phyloP scores from a whole-genome alignment of 2,113 vertebrate genomes.

The Hiodon alosoides region DNA sequence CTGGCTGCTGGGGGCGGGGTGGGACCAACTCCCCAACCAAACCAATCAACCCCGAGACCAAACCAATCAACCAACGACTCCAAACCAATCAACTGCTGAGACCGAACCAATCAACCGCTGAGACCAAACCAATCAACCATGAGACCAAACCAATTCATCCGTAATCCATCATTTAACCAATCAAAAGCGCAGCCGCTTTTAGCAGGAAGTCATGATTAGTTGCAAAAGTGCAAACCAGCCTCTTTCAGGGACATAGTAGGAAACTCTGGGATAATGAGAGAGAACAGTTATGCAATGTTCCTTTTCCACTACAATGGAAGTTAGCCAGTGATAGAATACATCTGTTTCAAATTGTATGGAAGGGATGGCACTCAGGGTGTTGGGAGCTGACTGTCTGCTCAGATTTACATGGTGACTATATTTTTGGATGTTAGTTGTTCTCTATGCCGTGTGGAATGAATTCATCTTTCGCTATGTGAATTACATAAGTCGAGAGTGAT shows the following conservation, averaged over 20 bases:
- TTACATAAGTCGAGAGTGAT: neutral
- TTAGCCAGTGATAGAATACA: slow-evolving; percentile 2
- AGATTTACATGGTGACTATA: slow-evolving; percentile 9
- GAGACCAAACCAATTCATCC: neutral
- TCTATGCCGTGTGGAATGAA: slow-evolving; percentile 7
- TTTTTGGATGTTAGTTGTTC: slow-evolving; percentile 12
- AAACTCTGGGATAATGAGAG: neutral
- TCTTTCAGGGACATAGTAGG: slow-evolving; percentile 1
- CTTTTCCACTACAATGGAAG: neutral
- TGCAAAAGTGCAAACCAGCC: neutral
- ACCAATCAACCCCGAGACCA: slow-evolving; percentile 16
- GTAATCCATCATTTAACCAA: too few species aligned
- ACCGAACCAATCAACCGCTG: neutral
- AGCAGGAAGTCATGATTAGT: too few species aligned
- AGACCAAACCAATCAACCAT: slow-evolving; percentile 36
- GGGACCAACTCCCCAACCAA: neutral
- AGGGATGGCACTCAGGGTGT: slow-evolving; percentile 12
- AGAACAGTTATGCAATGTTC: neutral
- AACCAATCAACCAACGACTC: slow-evolving; percentile 37
- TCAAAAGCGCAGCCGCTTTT: too few species aligned
- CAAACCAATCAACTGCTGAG: neutral
- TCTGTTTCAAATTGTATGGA: slow-evolving; percentile 14
- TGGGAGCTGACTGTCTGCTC: slow-evolving; percentile 5
- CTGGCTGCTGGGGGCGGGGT: neutral
- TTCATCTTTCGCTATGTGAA: neutral